Evolutionary conservation across 1,140 invertebrate genomes (phyloP).

Genomic region (Agrypnia vestita): DNA sequence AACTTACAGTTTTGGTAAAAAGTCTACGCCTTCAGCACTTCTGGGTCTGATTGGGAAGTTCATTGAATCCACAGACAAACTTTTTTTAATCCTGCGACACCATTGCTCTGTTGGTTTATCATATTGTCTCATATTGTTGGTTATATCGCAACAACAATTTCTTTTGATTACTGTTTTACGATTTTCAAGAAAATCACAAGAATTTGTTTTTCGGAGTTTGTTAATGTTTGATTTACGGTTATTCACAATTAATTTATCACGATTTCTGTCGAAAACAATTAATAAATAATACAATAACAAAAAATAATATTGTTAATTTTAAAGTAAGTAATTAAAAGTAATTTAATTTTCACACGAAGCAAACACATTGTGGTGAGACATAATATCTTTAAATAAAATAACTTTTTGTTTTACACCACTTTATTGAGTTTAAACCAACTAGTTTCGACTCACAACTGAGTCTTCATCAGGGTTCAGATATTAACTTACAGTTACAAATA

Average conservation of each 20-base stretch:
- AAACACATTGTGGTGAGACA: too few relatives aligned
- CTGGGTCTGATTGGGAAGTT: not conserved
- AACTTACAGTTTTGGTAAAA: slow-evolving; percentile 57
- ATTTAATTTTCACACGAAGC: too few relatives aligned
- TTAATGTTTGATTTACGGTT: slow-evolving; percentile 27
- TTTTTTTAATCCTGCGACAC: slow-evolving; percentile 41
- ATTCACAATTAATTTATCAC: slow-evolving; percentile 40
- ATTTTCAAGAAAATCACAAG: slow-evolving; percentile 1
- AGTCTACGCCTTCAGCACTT: slow-evolving; percentile 28
- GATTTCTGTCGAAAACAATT: slow-evolving; percentile 7
- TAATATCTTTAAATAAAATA: too few relatives aligned
- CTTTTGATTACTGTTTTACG: not conserved
- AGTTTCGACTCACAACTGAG: too few relatives aligned
- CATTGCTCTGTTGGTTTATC: slow-evolving; percentile 50
- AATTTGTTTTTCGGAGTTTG: slow-evolving; percentile 39
- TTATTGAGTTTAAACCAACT: too few relatives aligned
- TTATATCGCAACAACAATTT: not conserved
- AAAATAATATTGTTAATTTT: not conserved
- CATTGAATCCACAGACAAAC: not conserved
- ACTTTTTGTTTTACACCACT: too few relatives aligned
- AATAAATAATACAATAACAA: not conserved
- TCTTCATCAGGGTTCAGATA: too few relatives aligned
- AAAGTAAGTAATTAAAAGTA: not conserved
- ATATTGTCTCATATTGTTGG: not conserved
- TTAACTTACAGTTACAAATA: too few relatives aligned